A percentile compares a stretch with the other conserved stretches of the same genome.
phyloP scores from a whole-genome alignment of 1,140 invertebrate genomes.

The Hycleus cichorii region DNA sequence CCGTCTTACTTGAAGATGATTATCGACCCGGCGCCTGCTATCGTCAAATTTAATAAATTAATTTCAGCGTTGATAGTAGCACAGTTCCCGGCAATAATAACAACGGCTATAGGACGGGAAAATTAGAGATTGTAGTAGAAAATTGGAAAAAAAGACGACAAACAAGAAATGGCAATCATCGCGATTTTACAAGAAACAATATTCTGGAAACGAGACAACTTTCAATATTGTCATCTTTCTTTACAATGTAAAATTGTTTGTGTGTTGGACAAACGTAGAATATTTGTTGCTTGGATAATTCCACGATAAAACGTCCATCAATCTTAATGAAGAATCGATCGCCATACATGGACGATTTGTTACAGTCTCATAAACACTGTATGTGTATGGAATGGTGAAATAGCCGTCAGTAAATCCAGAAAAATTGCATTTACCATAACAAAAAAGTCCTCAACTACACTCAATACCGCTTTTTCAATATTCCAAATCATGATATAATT shows the following conservation, averaged over 20 bases:
- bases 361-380: conserved; percentile 28
- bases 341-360: conserved; percentile 30
- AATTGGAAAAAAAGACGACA: neutral
- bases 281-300: conserved; percentile 2
- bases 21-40: neutral
- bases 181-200: conserved; percentile 3
- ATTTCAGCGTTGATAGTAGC: neutral
- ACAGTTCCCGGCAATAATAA: conserved; percentile 1
- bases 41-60: conserved; percentile 6
- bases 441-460: too few species aligned
- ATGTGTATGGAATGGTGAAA: conserved; percentile 18
- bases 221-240: neutral
- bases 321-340: conserved; percentile 31
- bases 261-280: neutral
- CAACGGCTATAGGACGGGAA: neutral
- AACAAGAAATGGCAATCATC: conserved; percentile 14
- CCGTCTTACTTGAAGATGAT: neutral
- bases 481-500: too few species aligned
- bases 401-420: too few species aligned
- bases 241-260: neutral
- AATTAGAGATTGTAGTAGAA: neutral
- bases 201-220: neutral
- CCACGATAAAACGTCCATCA: conserved; percentile 20
- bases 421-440: too few species aligned
- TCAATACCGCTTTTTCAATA: too few species aligned